These are phyloP conservation scores for Leptinotarsa texana DNA, from an alignment of 1,140 invertebrate species.

Conservation along the genomic window DNA sequence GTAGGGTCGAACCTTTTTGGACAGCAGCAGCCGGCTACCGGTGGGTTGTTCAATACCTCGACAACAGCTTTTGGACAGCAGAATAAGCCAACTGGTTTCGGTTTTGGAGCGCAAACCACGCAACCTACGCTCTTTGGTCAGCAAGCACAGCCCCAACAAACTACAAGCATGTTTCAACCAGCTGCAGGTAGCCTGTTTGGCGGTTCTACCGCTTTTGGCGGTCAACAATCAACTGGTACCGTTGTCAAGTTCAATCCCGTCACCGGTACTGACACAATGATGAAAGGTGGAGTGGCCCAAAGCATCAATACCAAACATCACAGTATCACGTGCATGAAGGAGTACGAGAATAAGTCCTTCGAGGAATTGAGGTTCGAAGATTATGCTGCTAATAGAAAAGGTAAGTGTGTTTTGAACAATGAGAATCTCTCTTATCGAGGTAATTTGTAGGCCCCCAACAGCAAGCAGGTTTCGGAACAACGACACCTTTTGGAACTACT, in stretches of 20 bases:
- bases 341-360: slow-evolving; percentile 92
- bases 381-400: slow-evolving; percentile 88
- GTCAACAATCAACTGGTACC: slow-evolving; percentile 64
- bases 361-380: slow-evolving; percentile 94
- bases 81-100: slow-evolving; percentile 62
- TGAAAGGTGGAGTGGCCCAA: slow-evolving; percentile 80
- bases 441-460: slow-evolving; percentile 40
- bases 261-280: slow-evolving; percentile 86
- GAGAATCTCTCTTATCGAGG: not conserved
- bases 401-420: slow-evolving; percentile 46
- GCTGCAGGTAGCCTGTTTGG: slow-evolving; percentile 44
- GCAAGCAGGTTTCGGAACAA: slow-evolving; percentile 36
- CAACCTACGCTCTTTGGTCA: slow-evolving; percentile 30
- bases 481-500: slow-evolving; percentile 42
- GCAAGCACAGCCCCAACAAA: slow-evolving; percentile 43
- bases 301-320: slow-evolving; percentile 90
- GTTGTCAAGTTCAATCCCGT: slow-evolving; percentile 85
- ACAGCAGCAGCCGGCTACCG: slow-evolving; percentile 54
- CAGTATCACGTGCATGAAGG: slow-evolving; percentile 97
- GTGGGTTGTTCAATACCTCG: slow-evolving; percentile 61
- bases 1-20: slow-evolving; percentile 44
- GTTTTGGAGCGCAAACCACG: slow-evolving; percentile 55
- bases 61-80: slow-evolving; percentile 66
- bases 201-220: slow-evolving; percentile 31
- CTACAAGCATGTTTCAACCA: slow-evolving; percentile 49